Base-by-base conservation (phyloP, 1,140 invertebrate genomes). In the roundworm (Caenorhabditis elegans) region DNA sequence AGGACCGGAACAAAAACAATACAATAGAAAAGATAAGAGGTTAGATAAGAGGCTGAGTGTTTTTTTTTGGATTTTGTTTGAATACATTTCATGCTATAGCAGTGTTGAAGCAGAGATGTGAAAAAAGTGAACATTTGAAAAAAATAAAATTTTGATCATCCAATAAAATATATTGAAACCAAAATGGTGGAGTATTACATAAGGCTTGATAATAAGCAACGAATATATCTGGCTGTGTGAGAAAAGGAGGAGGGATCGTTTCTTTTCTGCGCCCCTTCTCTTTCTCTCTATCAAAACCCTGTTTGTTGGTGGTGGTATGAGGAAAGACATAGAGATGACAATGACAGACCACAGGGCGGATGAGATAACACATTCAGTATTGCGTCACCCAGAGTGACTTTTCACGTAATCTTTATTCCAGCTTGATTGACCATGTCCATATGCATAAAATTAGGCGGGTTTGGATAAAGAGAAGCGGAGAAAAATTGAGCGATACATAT, bases 161-260 rank as follows among this genome's bases (percentile, higher is more conserved):
- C 5, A 4, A 17, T 4, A 15, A 60, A 34, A 17, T 13, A 60
- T 34, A 70, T 34, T 70, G 60, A 70, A 70, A 70, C 43, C 5
- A 15, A 60, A 60, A 22, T 15, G 31, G 19, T 60, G 24, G 31
- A 60, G 60, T 31, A 70, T 70, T 70, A 39, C 60, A 70, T 70
- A 70, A 70, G 60, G 60, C 60, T 70, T 70, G 60, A 70, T 70
- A 70, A 70, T 70, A 34, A 70, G 34, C 36, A 70, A 70, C 60
- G 60, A 70, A 70, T 70, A 70, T 70, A 70, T 70, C 60, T 70
- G 60, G n/a, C 34, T 70, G 60, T 70, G 34, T 39, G 60, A 70
- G 34, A 70, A 70, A 39, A 60, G 22, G 28, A 17, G 34, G 34
- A 17, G 26, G 34, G 60, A 39, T 39, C 34, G 19, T 22, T 70